Conservation (phyloP, 2,888 invertebrate species). For the Drosophila kambysellisi region DNA sequence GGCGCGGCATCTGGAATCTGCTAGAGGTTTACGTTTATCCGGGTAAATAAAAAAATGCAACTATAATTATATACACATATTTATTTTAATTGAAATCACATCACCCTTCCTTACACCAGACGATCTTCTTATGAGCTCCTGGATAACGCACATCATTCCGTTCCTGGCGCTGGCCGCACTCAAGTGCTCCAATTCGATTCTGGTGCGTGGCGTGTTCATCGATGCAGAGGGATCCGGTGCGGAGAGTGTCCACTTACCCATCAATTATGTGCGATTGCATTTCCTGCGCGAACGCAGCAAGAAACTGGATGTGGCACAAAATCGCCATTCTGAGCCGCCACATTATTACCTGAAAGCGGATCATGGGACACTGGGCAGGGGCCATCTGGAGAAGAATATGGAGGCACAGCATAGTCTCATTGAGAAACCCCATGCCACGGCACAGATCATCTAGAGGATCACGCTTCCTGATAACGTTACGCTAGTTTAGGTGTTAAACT, state of each 20-base stretch:
- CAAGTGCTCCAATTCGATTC: constrained; percentile 94
- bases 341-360: constrained; percentile 67
- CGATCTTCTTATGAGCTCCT: constrained; percentile 90
- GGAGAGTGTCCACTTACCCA: constrained; percentile 93
- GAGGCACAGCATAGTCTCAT: constrained; percentile 80
- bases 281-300: constrained; percentile 89
- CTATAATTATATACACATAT: background rate
- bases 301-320: constrained; percentile 81
- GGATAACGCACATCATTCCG: constrained; percentile 92
- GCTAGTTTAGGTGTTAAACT: constrained; percentile 58
- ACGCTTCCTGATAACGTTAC: constrained; percentile 18
- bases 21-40: constrained; percentile 92
- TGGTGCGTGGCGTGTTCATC: constrained; percentile 94
- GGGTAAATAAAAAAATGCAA: constrained; percentile 85
- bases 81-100: background rate
- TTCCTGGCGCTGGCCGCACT: constrained; percentile 91
- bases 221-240: constrained; percentile 94
- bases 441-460: constrained; percentile 70
- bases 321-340: constrained; percentile 44
- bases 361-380: constrained; percentile 47
- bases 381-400: constrained; percentile 62
- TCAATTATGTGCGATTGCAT: constrained; percentile 92
- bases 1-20: constrained; percentile 94
- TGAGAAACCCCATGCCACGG: constrained; percentile 62
- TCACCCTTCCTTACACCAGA: constrained; percentile 85